phyloP scores from a whole-genome alignment of 2,888 invertebrate genomes.

The Disparrhopalites patrizii region DNA sequence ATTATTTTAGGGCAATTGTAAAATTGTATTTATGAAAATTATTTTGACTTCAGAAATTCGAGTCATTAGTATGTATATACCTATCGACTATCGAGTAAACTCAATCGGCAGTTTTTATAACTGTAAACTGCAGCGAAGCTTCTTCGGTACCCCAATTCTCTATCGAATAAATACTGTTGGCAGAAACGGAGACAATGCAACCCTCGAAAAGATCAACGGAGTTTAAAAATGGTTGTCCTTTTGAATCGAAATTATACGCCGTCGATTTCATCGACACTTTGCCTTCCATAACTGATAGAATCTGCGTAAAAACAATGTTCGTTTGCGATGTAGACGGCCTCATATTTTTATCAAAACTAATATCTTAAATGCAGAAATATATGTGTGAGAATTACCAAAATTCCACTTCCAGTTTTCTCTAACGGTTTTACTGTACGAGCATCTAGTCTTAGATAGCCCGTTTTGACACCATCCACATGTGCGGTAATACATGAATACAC shows the following conservation, averaged over 20 bases:
- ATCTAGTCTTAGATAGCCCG: not conserved
- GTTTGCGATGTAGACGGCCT: no score
- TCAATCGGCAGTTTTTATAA: no score
- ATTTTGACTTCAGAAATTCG: no score
- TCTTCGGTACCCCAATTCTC: not conserved
- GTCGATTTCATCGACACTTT: not conserved
- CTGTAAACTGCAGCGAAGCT: no score
- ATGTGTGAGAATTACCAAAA: not conserved
- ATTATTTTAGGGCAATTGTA: no score
- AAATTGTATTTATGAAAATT: no score
- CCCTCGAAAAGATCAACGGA: not conserved
- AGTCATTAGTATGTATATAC: no score
- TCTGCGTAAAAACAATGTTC: no score
- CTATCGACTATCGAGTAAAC: no score
- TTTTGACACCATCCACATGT: not conserved
- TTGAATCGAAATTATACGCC: not conserved
- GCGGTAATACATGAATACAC: not conserved
- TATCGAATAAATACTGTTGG: not conserved
- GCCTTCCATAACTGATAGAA: not conserved
- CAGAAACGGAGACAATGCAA: not conserved
- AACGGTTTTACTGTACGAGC: constrained; percentile 3
- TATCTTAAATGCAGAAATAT: not conserved
- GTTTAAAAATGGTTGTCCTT: not conserved
- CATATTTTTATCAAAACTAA: not conserved
- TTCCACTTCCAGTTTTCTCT: not conserved